Base-by-base conservation (phyloP, 2,888 invertebrate genomes). In the Tenthredo livida region DNA sequence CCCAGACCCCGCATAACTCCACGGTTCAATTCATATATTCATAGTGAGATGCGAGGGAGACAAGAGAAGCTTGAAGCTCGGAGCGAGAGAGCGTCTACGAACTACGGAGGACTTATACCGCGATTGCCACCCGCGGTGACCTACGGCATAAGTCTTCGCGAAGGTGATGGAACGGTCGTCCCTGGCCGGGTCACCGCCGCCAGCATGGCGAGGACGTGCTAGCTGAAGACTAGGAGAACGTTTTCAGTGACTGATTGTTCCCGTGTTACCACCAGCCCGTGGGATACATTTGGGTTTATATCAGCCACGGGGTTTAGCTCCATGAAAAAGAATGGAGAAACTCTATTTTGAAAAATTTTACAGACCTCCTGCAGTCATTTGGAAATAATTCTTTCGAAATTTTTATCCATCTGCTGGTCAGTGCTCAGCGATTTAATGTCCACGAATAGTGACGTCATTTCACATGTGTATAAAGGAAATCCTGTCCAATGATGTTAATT, bases 1-100 rank as follows among this genome's bases (percentile, higher is more conserved):
- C 86, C 85, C 85, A 82, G 77, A 33, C 78, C 83, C 17, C 78
- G 84, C 85, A 83, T 88, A 89, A 89, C 88, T 88, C 86, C 54
- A 85, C 83, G 85, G 89, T 91, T 90, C 91, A 91, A 92, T 93
- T 92, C 91, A 92, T 92, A 91, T 93, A 93, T 93, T 93, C 93
- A 91, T 91, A 88, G 89, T 87, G 84, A 87, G 87, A 88, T 87
- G 86, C 87, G 80, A 84, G 85, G 77, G 61, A 78, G 85, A 85
- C 84, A 73, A 82, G 85, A 86, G 78, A 85, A 83, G 85, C 85
- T 85, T 77, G 85, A 85, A 83, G 85, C 85, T 85, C 80, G 85
- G 82, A 86, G 84, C 67, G 40, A 88, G 88, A 87, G 90, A 87
- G 87, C 70, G 87, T 85, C 77, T 85, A 85, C 83, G 86, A 86